Evolutionary conservation across 2,113 vertebrate species (phyloP).

Genomic region (Upupa epops): DNA sequence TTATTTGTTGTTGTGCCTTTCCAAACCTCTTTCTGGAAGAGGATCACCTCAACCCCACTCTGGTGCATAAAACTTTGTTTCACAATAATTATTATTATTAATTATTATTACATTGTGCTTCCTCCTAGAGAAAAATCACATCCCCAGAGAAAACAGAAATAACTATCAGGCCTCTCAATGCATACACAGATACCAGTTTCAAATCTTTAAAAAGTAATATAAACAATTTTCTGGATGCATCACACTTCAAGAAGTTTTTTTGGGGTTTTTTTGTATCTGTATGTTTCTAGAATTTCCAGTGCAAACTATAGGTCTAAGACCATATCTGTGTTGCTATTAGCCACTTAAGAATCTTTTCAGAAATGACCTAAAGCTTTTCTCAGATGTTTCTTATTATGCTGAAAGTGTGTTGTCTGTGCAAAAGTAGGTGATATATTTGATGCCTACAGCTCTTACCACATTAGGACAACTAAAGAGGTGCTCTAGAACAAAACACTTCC

Average conservation of each 20-base stretch:
- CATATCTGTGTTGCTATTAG: neutral
- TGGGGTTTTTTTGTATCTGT: neutral
- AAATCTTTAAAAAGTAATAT: neutral
- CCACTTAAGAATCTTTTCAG: neutral
- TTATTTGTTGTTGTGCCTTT: neutral
- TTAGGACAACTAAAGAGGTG: neutral
- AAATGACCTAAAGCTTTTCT: neutral
- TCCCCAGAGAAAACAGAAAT: neutral
- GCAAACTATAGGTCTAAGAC: neutral
- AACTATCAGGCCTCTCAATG: neutral
- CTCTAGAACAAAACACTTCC: neutral
- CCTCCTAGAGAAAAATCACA: neutral
- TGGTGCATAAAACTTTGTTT: neutral
- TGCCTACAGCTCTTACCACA: neutral
- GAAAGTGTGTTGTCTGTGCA: neutral
- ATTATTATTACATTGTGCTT: neutral
- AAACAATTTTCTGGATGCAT: neutral
- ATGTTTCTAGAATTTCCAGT: neutral
- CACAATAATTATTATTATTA: no score
- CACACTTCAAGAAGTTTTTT: neutral
- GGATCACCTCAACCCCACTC: neutral
- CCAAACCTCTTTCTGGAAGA: neutral
- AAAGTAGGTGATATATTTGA: neutral
- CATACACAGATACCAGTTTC: neutral
- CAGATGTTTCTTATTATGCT: neutral